phyloP scores from a whole-genome alignment of 2,113 vertebrate genomes.

The Scophthalmus maximus region DNA sequence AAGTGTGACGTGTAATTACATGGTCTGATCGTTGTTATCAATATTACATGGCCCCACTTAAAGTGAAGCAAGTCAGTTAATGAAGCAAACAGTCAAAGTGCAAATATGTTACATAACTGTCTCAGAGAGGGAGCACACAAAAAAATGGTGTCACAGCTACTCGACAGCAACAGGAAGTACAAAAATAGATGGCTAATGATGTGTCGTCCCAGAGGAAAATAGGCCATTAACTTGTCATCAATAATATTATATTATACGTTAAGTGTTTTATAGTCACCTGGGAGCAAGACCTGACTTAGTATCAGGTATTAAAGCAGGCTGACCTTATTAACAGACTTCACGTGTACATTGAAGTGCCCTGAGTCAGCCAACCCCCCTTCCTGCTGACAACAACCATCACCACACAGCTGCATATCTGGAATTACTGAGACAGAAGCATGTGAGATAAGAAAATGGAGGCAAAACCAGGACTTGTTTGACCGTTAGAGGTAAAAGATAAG shows the following conservation, averaged over 20 bases:
- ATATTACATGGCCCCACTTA: not conserved
- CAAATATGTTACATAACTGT: constrained; percentile 35
- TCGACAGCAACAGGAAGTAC: constrained; percentile 55
- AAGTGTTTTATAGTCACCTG: constrained; percentile 9
- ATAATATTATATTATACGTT: not conserved
- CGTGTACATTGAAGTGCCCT: not conserved
- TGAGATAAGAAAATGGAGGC: constrained; percentile 35
- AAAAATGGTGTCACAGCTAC: constrained; percentile 8
- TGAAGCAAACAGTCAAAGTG: not conserved
- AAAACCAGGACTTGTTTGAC: constrained; percentile 27
- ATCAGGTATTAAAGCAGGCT: not conserved
- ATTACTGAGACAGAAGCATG: not conserved
- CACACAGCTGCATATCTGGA: constrained; percentile 5
- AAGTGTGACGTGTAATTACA: not conserved
- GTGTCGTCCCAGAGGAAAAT: constrained; percentile 41
- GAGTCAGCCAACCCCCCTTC: constrained; percentile 22
- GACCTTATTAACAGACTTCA: not conserved
- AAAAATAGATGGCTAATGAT: constrained; percentile 42
- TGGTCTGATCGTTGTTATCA: too few relatives aligned
- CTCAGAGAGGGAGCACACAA: constrained; percentile 3
- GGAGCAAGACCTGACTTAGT: not conserved
- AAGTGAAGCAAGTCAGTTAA: not conserved
- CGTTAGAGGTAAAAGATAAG: constrained; percentile 43
- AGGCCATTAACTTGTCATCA: constrained; percentile 21
- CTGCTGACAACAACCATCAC: constrained; percentile 19